Conservation (phyloP, 2,888 invertebrate genomes). For the Drosophila mettleri region DNA sequence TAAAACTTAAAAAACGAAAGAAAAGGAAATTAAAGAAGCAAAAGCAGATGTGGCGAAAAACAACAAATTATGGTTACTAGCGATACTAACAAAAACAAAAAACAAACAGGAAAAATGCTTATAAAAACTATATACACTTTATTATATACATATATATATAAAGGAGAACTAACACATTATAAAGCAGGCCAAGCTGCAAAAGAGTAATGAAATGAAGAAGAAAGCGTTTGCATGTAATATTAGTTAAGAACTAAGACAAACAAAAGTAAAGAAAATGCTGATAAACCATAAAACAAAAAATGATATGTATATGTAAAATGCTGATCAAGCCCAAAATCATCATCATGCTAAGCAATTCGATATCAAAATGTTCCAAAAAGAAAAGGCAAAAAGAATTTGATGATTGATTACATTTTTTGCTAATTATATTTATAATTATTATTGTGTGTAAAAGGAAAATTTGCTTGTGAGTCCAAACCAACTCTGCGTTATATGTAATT, state of each 20-base stretch:
- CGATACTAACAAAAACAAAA: conserved; percentile 63
- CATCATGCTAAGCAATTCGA: conserved; percentile 62
- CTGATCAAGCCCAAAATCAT: conserved; percentile 22
- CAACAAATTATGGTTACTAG: conserved; percentile 83
- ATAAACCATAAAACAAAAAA: conserved; percentile 29
- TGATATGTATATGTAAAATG: conserved; percentile 8
- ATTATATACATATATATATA: conserved; percentile 54
- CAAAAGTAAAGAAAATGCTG: conserved; percentile 33
- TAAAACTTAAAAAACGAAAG: conserved; percentile 17
- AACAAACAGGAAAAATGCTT: conserved; percentile 74
- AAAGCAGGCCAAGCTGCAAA: conserved; percentile 38
- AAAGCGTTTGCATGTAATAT: conserved; percentile 62
- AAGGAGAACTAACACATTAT: conserved; percentile 39
- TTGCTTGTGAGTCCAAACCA: conserved; percentile 60
- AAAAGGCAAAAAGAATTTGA: conserved; percentile 33
- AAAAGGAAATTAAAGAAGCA: neutral
- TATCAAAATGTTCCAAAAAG: conserved; percentile 60
- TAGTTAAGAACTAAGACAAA: conserved; percentile 80
- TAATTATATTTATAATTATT: conserved; percentile 30
- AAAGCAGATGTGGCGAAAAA: conserved; percentile 43
- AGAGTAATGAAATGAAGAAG: conserved; percentile 23
- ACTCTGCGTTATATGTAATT: conserved; percentile 70
- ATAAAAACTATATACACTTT: conserved; percentile 70
- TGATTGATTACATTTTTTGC: conserved; percentile 53
- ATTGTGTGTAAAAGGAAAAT: conserved; percentile 51